These are phyloP conservation scores for Pemphigus obesinymphae DNA, from an alignment of 1,140 invertebrate genomes.

Conservation along the genomic window DNA sequence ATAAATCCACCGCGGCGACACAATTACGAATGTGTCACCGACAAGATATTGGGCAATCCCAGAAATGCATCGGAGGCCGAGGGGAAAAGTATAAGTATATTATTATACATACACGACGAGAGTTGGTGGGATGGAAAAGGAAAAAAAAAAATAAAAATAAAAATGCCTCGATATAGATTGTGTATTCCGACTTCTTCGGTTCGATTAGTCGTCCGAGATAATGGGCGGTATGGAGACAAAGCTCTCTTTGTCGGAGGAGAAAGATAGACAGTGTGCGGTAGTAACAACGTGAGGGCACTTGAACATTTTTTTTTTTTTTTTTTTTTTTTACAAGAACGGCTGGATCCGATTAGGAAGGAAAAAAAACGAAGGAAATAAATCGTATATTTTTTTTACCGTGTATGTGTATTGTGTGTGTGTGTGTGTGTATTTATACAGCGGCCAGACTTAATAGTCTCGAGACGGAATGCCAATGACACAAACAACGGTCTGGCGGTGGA, in stretches of 20 bases:
- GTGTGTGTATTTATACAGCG: background rate
- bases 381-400: background rate
- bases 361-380: slow-evolving; percentile 29
- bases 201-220: slow-evolving; percentile 34
- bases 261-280: slow-evolving; percentile 21
- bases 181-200: slow-evolving; percentile 36
- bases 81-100: background rate
- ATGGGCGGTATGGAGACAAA: slow-evolving; percentile 35
- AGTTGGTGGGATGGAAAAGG: background rate
- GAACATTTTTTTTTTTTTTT: slow-evolving; percentile 9
- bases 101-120: too few species aligned
- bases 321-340: slow-evolving; percentile 7
- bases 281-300: slow-evolving; percentile 21
- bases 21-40: slow-evolving; percentile 27
- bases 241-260: slow-evolving; percentile 32
- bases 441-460: slow-evolving; percentile 17
- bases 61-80: background rate
- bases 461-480: slow-evolving; percentile 32
- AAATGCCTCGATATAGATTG: slow-evolving; percentile 19
- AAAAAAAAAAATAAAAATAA: background rate
- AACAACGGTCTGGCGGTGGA: background rate
- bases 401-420: background rate
- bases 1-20: background rate
- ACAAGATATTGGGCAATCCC: slow-evolving; percentile 1
- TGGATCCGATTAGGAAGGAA: slow-evolving; percentile 13